Evolutionary conservation across 2,888 invertebrate genomes (phyloP), one percentile per base, ranked within the genome.

Genomic region (Xestia ashworthii): DNA sequence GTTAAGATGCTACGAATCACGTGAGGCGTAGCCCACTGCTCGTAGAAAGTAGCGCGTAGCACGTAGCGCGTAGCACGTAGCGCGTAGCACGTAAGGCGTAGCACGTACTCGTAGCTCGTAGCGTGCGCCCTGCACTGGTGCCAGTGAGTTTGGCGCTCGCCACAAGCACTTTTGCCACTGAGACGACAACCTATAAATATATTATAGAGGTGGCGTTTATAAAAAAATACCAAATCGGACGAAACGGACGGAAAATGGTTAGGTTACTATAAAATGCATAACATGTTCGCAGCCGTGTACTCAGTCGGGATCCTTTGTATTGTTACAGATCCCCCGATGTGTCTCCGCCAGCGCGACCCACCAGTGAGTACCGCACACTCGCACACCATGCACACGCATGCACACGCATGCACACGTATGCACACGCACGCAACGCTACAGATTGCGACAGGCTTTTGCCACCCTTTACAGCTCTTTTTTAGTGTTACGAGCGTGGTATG

Each of bases 241-340:
- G 19, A 70, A 58, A 12, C 8, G 12, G 6, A 19, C 6, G 55
- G 69, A 16, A n/a, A 19, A 48, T 50, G 5, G 22, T 9, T 68
- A 68, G 9, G 16, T 22, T 68, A 38, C 38, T 12, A 11, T 50
- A 19, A 16, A n/a, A 41, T 5, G 41, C 19, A 44, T 5, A 60
- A 14, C 44, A 44, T 71, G 25, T 25, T 53, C 22, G 14, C 72
- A 38, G 44, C 48, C 6, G 25, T 55, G 11, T 8, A 50, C 55
- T 76, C 55, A 76, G 11, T 32, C 4, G 65, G 16, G 12, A 48
- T 11, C 48, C 22, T 64, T 79, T 67, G 22, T 19, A 19, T 79
- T 78, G 71, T 79, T 79, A 22, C 79, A 79, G 79, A 72, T 75
- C 41, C 32, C 25, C 79, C 68, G 38, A 79, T 79, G 78, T 62